Base-by-base conservation (phyloP, 2,797 vertebrate species). In the Chromis chromis region DNA sequence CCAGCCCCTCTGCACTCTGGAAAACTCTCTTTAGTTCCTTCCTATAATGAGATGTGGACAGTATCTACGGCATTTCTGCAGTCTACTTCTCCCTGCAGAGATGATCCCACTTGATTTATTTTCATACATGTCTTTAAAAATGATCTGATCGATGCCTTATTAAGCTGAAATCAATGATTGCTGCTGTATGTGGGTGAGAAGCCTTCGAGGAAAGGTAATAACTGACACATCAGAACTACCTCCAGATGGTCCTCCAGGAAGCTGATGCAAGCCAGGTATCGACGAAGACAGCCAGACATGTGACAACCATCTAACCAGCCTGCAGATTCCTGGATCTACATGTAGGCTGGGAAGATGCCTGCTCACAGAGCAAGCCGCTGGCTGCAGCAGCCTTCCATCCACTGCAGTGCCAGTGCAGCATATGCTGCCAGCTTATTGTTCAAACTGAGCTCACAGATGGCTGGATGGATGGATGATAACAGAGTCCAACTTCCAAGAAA, bases 301-400 rank as follows among this genome's bases (percentile, higher is more conserved):
- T 95, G 96, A 97, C 97, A 97, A 98, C 96, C 97, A 97, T 97
- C 96, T 97, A 96, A 97, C 97, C 96, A 97, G 96, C 96, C 97
- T 97, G 96, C 96, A 97, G 96, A 98, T 96, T 94, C 95, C 92
- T 88, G 94, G 96, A 97, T 96, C 96, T 94, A 97, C 96, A 89
- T 97, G 96, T 96, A 97, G 96, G 95, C 96, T 97, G 96, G 95
- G 92, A 95, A 97, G 96, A 97, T 97, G 96, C 95, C 93, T 95
- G 92, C 91, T 91, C 86, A 94, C 88, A 93, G 83, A 87, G 79
- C 89, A 81, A 77, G 90, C 89, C 78, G 74, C 70, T 68, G 59
- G 24, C 70, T 62, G 65, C 66, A 77, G 61, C 63, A 70, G 74
- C 69, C 28, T 64, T 44, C 57, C 53, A n/a, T 40, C 49, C 50